These are phyloP conservation scores for Pollachius pollachius DNA, from an alignment of 2,113 vertebrate genomes.

Conservation along the genomic window DNA sequence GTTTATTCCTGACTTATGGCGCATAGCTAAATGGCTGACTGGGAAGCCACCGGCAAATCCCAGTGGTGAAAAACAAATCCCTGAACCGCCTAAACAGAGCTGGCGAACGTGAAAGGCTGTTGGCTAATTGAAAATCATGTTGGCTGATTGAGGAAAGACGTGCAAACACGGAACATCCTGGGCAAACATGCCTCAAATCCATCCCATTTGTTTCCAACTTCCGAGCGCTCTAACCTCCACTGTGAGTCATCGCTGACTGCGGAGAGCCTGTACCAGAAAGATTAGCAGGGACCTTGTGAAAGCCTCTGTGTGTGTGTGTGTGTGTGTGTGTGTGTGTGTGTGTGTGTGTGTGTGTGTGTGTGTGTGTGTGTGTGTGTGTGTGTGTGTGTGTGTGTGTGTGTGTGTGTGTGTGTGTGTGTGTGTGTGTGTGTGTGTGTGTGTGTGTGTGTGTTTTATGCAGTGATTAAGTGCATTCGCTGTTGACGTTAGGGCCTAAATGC, in stretches of 20 bases:
- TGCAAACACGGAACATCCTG: constrained; percentile 25
- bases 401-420: too few relatives aligned
- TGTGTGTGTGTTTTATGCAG: constrained; percentile 7
- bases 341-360: too few relatives aligned
- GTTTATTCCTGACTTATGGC: constrained; percentile 5
- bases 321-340: too few relatives aligned
- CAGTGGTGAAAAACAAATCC: constrained; percentile 28
- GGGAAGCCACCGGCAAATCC: constrained; percentile 22
- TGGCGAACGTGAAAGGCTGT: constrained; percentile 3
- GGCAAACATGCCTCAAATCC: constrained; percentile 19
- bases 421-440: too few relatives aligned
- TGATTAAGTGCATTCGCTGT: constrained; percentile 26
- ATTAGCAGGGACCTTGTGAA: constrained; percentile 35
- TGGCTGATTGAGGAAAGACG: constrained; percentile 13
- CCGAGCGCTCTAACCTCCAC: neutral
- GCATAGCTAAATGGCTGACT: constrained; percentile 14
- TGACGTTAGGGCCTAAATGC: constrained; percentile 19
- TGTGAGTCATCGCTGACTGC: constrained; percentile 46
- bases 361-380: too few relatives aligned
- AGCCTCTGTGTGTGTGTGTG: constrained; percentile 3
- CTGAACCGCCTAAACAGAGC: constrained; percentile 19
- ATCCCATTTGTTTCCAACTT: constrained; percentile 5
- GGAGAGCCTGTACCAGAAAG: constrained; percentile 38
- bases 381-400: too few relatives aligned
- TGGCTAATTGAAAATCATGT: constrained; percentile 15